Conservation (phyloP, 2,888 invertebrate genomes). For the Stenolophus ochropezus region DNA sequence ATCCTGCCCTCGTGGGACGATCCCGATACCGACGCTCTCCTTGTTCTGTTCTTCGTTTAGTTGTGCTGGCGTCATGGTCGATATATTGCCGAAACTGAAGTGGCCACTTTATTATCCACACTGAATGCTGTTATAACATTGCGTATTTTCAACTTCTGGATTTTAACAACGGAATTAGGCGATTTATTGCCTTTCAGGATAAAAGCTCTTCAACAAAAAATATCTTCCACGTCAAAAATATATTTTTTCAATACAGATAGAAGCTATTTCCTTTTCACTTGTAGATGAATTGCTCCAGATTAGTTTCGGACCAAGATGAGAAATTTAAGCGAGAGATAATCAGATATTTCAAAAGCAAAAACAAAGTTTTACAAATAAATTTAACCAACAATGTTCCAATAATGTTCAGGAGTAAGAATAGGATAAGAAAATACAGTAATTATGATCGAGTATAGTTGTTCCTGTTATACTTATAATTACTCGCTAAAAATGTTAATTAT, state of each 20-base stretch:
- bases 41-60: conserved; percentile 40
- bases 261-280: not conserved
- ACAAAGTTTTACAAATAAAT: not conserved
- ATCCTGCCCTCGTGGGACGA: not conserved
- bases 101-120: conserved; percentile 50
- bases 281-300: not conserved
- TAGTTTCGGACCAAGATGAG: not conserved
- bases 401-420: too few relatives aligned
- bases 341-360: not conserved
- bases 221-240: not conserved
- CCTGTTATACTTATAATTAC: too few relatives aligned
- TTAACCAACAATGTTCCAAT: not conserved
- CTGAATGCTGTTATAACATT: conserved; percentile 44
- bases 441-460: too few relatives aligned
- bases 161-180: conserved; percentile 42
- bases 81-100: conserved; percentile 52
- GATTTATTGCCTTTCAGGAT: conserved; percentile 35
- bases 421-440: too few relatives aligned
- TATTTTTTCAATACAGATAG: not conserved
- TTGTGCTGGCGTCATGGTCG: conserved; percentile 15
- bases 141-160: conserved; percentile 39
- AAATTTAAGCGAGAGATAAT: not conserved
- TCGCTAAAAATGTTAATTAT: too few relatives aligned
- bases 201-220: conserved; percentile 30
- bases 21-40: not conserved